These are phyloP conservation scores for Saxicola maurus DNA, from an alignment of 2,797 vertebrate genomes.

Conservation along the genomic window DNA sequence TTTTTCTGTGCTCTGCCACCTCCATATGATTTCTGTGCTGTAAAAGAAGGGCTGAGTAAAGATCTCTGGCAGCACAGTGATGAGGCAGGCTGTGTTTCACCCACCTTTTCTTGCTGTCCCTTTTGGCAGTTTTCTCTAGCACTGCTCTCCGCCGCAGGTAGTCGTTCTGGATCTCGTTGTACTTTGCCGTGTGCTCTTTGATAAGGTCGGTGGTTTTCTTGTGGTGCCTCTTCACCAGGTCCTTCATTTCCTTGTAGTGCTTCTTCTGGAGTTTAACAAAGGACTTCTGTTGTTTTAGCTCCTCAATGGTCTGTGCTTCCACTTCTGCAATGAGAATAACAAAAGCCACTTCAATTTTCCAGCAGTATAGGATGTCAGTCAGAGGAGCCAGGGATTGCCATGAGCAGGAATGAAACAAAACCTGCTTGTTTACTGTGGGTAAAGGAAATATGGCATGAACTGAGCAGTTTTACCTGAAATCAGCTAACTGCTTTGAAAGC, in stretches of 20 bases:
- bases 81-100: not conserved
- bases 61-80: not conserved
- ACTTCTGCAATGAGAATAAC: slow-evolving; percentile 75
- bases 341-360: not conserved
- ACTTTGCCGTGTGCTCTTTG: slow-evolving; percentile 90
- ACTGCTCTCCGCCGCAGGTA: slow-evolving; percentile 80
- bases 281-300: slow-evolving; percentile 92
- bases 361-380: not conserved
- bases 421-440: not conserved
- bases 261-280: slow-evolving; percentile 94
- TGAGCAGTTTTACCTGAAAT: not conserved
- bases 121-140: slow-evolving; percentile 87
- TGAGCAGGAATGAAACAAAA: not conserved
- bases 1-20: not conserved
- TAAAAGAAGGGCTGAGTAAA: not conserved
- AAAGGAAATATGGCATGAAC: not conserved
- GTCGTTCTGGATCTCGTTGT: slow-evolving; percentile 87
- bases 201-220: slow-evolving; percentile 94
- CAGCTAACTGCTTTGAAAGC: not conserved
- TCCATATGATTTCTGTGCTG: not conserved
- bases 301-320: slow-evolving; percentile 90
- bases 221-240: slow-evolving; percentile 92
- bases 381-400: not conserved
- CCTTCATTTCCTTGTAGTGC: slow-evolving; percentile 98
- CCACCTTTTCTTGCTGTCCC: slow-evolving; percentile 94